A percentile compares a stretch with the other conserved stretches of the same genome.
These are phyloP conservation scores for Narcine bancroftii DNA, from an alignment of 2,113 vertebrate genomes.

Conservation along the genomic window DNA sequence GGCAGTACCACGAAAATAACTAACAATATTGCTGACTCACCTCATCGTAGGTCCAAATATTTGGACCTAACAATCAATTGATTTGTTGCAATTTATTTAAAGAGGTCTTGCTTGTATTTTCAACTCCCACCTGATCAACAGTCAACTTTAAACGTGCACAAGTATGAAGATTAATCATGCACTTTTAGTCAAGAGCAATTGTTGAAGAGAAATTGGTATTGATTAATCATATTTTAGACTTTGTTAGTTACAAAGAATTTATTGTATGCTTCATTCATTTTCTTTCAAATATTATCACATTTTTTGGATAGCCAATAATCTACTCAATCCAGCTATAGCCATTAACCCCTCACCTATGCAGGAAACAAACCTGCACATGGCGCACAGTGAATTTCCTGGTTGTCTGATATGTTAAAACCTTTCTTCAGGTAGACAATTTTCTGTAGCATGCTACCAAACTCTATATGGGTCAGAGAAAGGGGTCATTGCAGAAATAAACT, in stretches of 20 bases:
- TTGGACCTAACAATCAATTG: slow-evolving; percentile 10
- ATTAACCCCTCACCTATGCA: not conserved
- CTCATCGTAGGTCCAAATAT: not conserved
- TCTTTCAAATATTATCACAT: not conserved
- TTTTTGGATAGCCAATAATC: not conserved
- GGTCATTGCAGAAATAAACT: slow-evolving; percentile 26
- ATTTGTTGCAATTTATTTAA: not conserved
- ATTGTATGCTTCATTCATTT: slow-evolving; percentile 19
- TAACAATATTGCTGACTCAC: not conserved
- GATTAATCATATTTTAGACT: not conserved
- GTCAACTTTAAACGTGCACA: slow-evolving; percentile 22
- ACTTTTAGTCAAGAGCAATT: too few relatives aligned
- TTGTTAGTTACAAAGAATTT: slow-evolving; percentile 25
- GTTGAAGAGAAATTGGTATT: not conserved
- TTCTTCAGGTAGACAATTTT: not conserved
- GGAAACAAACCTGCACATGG: not conserved
- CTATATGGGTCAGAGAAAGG: slow-evolving; percentile 33
- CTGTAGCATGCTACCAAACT: slow-evolving; percentile 31
- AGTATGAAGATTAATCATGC: not conserved
- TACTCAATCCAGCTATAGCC: not conserved
- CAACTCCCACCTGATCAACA: not conserved
- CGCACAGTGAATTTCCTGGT: slow-evolving; percentile 1
- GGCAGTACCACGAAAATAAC: not conserved
- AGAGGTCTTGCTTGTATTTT: not conserved
- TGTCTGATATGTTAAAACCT: not conserved